Conservation (phyloP, 2,797 vertebrate genomes). For the Pristis pectinata region DNA sequence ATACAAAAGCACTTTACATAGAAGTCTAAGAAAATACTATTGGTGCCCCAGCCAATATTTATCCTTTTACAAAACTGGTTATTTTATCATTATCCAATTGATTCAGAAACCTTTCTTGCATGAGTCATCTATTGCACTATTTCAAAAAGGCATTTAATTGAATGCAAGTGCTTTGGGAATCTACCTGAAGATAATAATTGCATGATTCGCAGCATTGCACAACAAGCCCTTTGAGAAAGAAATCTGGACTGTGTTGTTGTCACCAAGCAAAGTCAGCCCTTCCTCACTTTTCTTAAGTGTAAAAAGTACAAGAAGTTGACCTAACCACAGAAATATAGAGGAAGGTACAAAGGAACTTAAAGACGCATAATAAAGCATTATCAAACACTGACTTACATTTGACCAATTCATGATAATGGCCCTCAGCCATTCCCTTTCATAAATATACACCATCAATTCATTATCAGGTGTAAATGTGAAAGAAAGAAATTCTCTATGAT, state of each 20-base stretch:
- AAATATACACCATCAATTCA: too few relatives aligned
- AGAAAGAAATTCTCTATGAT: too few relatives aligned
- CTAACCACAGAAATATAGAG: not conserved
- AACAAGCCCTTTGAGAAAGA: not conserved
- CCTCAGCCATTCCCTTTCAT: too few relatives aligned
- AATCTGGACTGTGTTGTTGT: not conserved
- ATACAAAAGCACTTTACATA: too few relatives aligned
- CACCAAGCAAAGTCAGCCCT: not conserved
- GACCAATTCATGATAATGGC: not conserved
- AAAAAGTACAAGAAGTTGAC: not conserved
- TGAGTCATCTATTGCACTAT: too few relatives aligned
- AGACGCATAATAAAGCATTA: not conserved
- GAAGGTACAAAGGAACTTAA: too few relatives aligned
- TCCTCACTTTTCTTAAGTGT: not conserved
- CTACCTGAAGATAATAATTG: not conserved
- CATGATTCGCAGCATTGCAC: not conserved
- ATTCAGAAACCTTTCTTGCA: too few relatives aligned
- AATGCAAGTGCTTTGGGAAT: not conserved
- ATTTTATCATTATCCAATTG: too few relatives aligned
- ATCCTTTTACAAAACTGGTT: not conserved
- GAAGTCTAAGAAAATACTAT: not conserved
- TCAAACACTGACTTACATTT: not conserved
- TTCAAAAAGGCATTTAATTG: too few relatives aligned
- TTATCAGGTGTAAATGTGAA: too few relatives aligned
- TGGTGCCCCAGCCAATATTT: not conserved